phyloP scores from a whole-genome alignment of 2,888 invertebrate genomes.

The Thera britannica region DNA sequence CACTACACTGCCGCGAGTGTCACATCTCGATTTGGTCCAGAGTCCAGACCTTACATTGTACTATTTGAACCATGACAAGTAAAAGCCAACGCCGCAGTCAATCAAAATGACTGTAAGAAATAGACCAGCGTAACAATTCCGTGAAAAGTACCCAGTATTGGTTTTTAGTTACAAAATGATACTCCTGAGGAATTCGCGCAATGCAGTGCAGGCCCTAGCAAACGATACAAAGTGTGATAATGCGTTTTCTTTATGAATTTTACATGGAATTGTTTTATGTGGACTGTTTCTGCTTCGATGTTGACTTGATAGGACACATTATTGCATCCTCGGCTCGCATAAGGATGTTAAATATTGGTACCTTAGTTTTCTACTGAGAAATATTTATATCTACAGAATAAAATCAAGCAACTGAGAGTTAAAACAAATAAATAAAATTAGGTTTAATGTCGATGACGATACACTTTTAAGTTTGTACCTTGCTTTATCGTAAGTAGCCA shows the following conservation, averaged over 20 bases:
- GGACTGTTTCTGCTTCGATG: slow-evolving; percentile 16
- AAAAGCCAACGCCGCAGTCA: background rate
- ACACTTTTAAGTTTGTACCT: slow-evolving; percentile 28
- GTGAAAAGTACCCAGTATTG: background rate
- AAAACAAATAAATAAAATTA: slow-evolving; percentile 21
- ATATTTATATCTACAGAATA: background rate
- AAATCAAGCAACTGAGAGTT: background rate
- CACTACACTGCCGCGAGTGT: slow-evolving; percentile 24
- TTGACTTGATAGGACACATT: slow-evolving; percentile 2
- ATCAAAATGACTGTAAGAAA: slow-evolving; percentile 4
- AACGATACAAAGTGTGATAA: slow-evolving; percentile 64
- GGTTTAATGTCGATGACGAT: slow-evolving; percentile 25
- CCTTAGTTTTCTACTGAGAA: background rate
- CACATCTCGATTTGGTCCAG: slow-evolving; percentile 30
- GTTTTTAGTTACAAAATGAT: slow-evolving; percentile 15
- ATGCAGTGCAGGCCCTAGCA: slow-evolving; percentile 45
- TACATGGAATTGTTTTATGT: slow-evolving; percentile 53
- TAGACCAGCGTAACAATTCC: background rate
- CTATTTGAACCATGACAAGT: background rate
- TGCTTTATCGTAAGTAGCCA: slow-evolving; percentile 62
- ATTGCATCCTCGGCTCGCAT: background rate
- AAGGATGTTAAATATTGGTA: background rate
- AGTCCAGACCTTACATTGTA: no score
- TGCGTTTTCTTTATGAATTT: slow-evolving; percentile 71
- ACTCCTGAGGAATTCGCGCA: slow-evolving; percentile 15